These are phyloP conservation scores for Eulacestoma nigropectus DNA, from an alignment of 2,113 vertebrate genomes.

Conservation along the genomic window DNA sequence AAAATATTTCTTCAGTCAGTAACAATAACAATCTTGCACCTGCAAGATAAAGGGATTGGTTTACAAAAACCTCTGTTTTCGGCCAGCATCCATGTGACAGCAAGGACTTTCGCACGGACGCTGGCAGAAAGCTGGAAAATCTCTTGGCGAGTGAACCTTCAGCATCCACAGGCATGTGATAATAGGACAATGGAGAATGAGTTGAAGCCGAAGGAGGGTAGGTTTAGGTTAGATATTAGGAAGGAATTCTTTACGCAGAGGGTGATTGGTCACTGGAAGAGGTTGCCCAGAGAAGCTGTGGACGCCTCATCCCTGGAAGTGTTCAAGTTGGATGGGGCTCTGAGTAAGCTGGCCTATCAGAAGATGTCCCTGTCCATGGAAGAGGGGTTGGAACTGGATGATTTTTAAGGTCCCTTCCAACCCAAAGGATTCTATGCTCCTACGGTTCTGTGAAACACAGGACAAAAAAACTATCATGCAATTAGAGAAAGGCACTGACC, in stretches of 20 bases:
- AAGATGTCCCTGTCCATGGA: too few relatives aligned
- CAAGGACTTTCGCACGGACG: too few relatives aligned
- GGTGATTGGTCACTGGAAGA: neutral
- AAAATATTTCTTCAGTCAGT: too few relatives aligned
- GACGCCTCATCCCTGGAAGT: neutral
- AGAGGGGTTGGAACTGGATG: neutral
- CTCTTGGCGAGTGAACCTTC: too few relatives aligned
- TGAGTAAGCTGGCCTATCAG: neutral
- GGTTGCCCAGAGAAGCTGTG: neutral
- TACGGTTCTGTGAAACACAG: neutral
- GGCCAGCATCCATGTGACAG: too few relatives aligned
- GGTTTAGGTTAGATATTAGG: neutral
- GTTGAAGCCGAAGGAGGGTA: neutral
- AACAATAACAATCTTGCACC: too few relatives aligned
- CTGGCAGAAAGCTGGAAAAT: too few relatives aligned
- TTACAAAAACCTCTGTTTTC: too few relatives aligned
- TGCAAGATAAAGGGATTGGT: too few relatives aligned
- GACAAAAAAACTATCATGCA: neutral
- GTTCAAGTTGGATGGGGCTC: neutral
- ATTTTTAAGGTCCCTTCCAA: neutral
- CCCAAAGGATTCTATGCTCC: neutral
- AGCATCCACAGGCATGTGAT: too few relatives aligned
- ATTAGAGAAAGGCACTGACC: neutral
- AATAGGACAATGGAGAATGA: neutral
- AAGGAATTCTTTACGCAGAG: neutral